phyloP scores from a whole-genome alignment of 2,113 vertebrate species.

The Pristiophorus japonicus region DNA sequence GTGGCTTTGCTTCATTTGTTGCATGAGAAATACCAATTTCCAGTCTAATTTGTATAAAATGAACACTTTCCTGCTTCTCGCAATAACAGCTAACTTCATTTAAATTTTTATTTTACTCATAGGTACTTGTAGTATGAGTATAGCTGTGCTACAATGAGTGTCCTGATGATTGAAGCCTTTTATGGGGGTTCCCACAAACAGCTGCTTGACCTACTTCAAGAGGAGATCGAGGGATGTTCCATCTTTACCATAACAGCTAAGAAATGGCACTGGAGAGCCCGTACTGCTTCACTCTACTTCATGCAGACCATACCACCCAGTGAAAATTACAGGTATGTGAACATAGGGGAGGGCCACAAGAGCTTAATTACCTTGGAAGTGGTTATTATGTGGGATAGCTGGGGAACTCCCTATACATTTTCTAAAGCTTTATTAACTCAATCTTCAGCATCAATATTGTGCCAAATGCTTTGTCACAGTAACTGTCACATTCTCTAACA shows the following conservation, averaged over 20 bases:
- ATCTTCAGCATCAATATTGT: conserved; percentile 49
- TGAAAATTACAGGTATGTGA: conserved; percentile 69
- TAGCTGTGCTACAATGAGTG: conserved; percentile 53
- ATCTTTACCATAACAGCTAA: conserved; percentile 78
- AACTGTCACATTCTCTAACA: background rate
- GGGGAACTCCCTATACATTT: conserved; percentile 48
- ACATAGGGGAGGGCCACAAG: background rate
- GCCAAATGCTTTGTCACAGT: background rate
- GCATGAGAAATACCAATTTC: background rate
- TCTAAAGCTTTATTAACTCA: conserved; percentile 52
- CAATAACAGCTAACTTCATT: conserved; percentile 18
- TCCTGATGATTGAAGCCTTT: conserved; percentile 82
- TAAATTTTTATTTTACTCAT: conserved; percentile 24
- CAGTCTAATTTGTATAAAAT: background rate
- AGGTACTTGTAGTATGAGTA: conserved; percentile 37
- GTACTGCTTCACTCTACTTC: conserved; percentile 79
- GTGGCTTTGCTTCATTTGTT: background rate
- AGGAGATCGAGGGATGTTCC: conserved; percentile 60
- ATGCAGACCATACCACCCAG: conserved; percentile 73
- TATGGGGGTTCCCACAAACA: conserved; percentile 94
- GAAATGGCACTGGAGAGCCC: conserved; percentile 94
- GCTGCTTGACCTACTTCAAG: conserved; percentile 75
- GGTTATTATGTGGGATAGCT: conserved; percentile 39
- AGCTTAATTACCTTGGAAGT: background rate
- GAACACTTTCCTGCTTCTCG: background rate